Base-by-base conservation (phyloP, 2,888 invertebrate species). In the Mythimna impura region DNA sequence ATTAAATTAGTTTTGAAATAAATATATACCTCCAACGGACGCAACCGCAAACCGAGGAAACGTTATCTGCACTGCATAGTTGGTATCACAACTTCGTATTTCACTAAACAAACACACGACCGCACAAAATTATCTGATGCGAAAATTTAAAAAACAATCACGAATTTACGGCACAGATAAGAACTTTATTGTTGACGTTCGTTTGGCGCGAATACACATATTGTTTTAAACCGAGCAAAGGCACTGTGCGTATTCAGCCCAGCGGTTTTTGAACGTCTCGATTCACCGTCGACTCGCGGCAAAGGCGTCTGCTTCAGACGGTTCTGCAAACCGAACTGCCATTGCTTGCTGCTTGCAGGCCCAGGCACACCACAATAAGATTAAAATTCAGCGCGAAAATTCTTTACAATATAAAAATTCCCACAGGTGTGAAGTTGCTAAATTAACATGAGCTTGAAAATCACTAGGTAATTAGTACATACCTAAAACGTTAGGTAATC, bases 31-130 rank as follows among this genome's bases (percentile, higher is more conserved):
- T 82, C 70, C 81, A 89, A 89, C 89, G 82, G 90, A 90, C 91
- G 86, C 90, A 89, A 93, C 94, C 93, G 87, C 94, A 93, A 91
- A 91, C 90, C 91, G 80, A 90, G 89, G 91, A 92, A 93, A 93
- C 89, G 88, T 91, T 92, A 93, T 93, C 92, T 90, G 84, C 89
- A 91, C 92, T 90, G 89, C 91, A 92, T 89, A 89, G 82, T 76
- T 87, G 89, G 87, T 91, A 92, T 89, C 91, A 91, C 91, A 82
- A 87, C 86, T 88, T 87, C 83, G 82, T 88, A 87, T 83, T 91
- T 88, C 91, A 93, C 93, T 89, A 91, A 92, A 92, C 92, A 94
- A 94, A 94, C 91, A 91, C 86, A 90, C 90, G 90, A 90, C 89
- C 89, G 78, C 86, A 85, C 79, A 82, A 87, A 82, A 83, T 84